These are phyloP conservation scores for Eleginops maclovinus DNA, from an alignment of 2,113 vertebrate genomes.

Conservation along the genomic window DNA sequence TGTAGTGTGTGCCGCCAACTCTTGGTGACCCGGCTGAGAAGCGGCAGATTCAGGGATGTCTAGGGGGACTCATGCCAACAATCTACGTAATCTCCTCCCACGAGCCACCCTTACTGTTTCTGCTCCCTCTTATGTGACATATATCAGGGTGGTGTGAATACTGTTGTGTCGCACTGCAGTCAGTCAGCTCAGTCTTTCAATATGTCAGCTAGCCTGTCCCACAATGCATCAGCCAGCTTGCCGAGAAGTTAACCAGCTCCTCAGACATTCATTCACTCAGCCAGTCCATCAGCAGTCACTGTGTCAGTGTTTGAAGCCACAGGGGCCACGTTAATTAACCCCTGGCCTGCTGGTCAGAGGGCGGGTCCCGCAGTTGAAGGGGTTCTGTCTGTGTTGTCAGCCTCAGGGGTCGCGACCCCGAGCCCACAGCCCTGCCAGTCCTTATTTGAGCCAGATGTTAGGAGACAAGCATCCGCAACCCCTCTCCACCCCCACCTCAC, in stretches of 20 bases:
- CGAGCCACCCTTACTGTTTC: constrained; percentile 4
- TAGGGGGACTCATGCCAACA: constrained; percentile 14
- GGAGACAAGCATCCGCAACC: constrained; percentile 74
- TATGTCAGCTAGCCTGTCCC: not conserved
- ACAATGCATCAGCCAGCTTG: not conserved
- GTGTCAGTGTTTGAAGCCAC: constrained; percentile 81
- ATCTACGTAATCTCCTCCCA: constrained; percentile 27
- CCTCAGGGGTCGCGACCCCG: constrained; percentile 87
- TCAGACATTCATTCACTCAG: constrained; percentile 21
- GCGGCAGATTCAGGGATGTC: constrained; percentile 7
- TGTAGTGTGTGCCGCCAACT: not conserved
- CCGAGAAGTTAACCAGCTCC: not conserved
- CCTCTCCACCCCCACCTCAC: not conserved
- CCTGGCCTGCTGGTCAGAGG: constrained; percentile 80
- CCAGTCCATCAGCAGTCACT: constrained; percentile 35
- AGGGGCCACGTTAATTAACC: constrained; percentile 91
- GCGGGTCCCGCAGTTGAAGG: constrained; percentile 83
- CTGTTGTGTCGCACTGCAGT: constrained; percentile 6
- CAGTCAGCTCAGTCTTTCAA: not conserved
- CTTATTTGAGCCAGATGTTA: constrained; percentile 95
- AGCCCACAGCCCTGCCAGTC: constrained; percentile 65
- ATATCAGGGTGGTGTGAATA: constrained; percentile 9
- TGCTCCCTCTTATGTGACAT: not conserved
- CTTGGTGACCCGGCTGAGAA: constrained; percentile 11
- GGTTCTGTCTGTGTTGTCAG: constrained; percentile 84